Percentiles rank a stretch among this genome's conserved stretches.
Conservation (phyloP, 2,797 vertebrate genomes). For the Mus caroli region DNA sequence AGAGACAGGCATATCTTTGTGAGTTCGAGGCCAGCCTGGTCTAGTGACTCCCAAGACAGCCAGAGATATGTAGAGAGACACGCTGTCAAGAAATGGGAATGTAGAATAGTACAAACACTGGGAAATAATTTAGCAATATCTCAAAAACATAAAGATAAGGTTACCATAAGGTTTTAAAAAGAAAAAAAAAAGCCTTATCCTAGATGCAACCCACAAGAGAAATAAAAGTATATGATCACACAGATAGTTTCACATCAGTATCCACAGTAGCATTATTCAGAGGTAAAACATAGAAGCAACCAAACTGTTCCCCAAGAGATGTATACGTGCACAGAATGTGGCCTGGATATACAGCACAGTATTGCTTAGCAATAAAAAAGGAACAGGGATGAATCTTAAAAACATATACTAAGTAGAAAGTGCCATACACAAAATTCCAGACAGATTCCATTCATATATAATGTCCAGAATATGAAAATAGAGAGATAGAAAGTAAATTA, state of each 20-base stretch:
- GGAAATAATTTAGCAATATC: neutral
- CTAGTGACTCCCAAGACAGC: neutral
- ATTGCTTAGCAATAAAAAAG: constrained; percentile 25
- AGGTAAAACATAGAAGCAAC: neutral
- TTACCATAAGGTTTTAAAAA: neutral
- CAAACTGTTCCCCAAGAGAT: neutral
- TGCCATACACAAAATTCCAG: neutral
- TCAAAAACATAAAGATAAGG: constrained; percentile 1
- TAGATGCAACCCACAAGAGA: neutral
- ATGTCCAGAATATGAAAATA: constrained; percentile 31
- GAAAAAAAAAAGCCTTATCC: neutral
- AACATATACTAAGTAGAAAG: constrained; percentile 16
- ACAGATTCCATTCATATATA: neutral
- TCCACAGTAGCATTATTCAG: neutral
- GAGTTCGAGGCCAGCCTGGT: neutral
- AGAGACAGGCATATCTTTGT: neutral
- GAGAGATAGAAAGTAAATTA: neutral
- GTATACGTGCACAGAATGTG: neutral
- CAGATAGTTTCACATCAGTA: neutral
- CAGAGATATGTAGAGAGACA: neutral
- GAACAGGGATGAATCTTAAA: constrained; percentile 8
- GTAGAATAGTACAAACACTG: neutral
- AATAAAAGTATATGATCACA: constrained; percentile 10
- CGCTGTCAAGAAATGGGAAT: neutral
- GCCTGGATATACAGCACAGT: neutral